A percentile compares a stretch with the other conserved stretches of the same genome.
phyloP scores from a whole-genome alignment of 2,888 invertebrate species.

The Oligia strigilis region DNA sequence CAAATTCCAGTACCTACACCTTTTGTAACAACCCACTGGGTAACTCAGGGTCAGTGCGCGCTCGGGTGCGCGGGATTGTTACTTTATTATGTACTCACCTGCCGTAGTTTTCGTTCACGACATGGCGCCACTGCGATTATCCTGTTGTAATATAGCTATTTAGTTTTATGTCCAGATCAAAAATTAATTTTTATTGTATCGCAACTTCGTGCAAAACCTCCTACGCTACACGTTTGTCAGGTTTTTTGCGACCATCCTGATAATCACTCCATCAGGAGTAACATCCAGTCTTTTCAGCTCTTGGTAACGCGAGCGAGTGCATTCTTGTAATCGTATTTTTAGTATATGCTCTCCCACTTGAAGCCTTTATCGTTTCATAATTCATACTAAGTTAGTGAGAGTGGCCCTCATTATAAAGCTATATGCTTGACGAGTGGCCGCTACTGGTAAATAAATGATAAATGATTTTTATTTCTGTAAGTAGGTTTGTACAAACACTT shows the following conservation, averaged over 20 bases:
- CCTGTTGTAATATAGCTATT: not conserved
- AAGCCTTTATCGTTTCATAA: slow-evolving; percentile 7
- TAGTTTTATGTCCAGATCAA: not conserved
- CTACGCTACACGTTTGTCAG: not conserved
- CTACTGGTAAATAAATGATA: no score
- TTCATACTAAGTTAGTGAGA: not conserved
- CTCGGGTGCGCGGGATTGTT: not conserved
- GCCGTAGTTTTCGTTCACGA: no score
- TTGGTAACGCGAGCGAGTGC: slow-evolving; percentile 1
- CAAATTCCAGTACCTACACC: not conserved
- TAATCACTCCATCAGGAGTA: not conserved
- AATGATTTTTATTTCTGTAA: no score
- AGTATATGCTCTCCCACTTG: not conserved
- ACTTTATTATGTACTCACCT: not conserved
- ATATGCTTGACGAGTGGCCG: not conserved
- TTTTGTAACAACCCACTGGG: not conserved
- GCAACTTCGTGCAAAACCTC: no score
- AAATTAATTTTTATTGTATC: not conserved
- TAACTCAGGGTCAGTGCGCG: not conserved
- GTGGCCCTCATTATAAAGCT: not conserved
- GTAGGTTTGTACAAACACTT: no score
- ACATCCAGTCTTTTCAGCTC: not conserved
- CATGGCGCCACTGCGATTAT: no score
- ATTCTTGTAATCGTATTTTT: slow-evolving; percentile 13
- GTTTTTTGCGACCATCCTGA: not conserved